Evolutionary conservation across 2,797 vertebrate species (phyloP).

Genomic region (Muscicapa striata): DNA sequence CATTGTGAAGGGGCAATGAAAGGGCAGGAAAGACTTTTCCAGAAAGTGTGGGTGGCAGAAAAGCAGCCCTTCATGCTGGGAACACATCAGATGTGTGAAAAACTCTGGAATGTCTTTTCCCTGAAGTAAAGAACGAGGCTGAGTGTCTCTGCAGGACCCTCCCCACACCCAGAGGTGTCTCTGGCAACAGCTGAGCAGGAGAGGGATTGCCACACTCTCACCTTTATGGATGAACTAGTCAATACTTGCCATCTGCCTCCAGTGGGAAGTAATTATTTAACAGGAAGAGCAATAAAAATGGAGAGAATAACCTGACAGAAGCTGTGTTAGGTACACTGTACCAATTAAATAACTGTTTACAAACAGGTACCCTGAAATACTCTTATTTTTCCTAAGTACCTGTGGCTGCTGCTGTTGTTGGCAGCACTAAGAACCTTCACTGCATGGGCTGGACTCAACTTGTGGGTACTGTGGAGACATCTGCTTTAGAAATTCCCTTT

Average conservation of each 20-base stretch:
- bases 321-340: neutral
- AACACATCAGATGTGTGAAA: neutral
- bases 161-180: neutral
- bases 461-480: neutral
- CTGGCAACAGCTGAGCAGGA: neutral
- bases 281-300: neutral
- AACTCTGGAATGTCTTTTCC: neutral
- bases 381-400: neutral
- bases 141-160: neutral
- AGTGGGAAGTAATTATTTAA: neutral
- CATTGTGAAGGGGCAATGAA: slow-evolving; percentile 46
- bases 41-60: neutral
- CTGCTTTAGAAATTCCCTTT: neutral
- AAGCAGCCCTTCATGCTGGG: neutral
- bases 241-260: neutral
- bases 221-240: neutral
- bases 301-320: neutral
- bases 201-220: neutral
- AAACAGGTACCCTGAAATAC: neutral
- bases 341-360: neutral
- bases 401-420: neutral
- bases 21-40: slow-evolving; percentile 40
- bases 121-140: neutral
- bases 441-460: neutral
- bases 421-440: neutral